Conservation (phyloP, 2,797 vertebrate genomes). For the Halcyon badia region DNA sequence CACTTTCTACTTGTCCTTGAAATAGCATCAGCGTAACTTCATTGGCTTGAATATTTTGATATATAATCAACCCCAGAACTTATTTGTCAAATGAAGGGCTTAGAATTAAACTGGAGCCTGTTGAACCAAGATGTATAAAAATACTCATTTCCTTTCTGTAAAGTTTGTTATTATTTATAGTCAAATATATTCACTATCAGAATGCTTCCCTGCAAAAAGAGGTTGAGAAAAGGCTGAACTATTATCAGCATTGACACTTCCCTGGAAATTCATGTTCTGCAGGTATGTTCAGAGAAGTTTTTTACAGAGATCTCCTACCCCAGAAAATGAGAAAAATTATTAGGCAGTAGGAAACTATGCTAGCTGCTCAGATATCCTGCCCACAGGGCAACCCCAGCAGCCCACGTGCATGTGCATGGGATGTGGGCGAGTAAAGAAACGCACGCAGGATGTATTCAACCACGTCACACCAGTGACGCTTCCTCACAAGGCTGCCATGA, state of each 20-base stretch:
- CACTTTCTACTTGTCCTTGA: neutral
- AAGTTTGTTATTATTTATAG: conserved; percentile 22
- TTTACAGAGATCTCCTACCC: neutral
- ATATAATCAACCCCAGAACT: neutral
- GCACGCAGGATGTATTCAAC: rapidly evolving
- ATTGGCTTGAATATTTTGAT: neutral
- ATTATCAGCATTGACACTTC: neutral
- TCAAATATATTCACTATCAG: neutral
- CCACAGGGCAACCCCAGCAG: neutral
- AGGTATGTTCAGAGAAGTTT: neutral
- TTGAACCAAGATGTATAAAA: neutral
- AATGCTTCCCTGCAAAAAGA: neutral
- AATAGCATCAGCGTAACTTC: neutral
- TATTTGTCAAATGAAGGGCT: neutral
- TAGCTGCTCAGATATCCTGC: rapidly evolving
- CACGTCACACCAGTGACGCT: rapidly evolving
- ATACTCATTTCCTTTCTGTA: neutral
- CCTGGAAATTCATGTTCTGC: neutral
- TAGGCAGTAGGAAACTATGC: neutral
- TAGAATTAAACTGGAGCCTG: neutral
- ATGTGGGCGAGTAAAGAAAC: neutral
- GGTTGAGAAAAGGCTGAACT: neutral
- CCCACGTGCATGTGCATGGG: rapidly evolving
- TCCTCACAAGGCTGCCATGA: rapidly evolving
- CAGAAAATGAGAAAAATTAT: neutral